These are phyloP conservation scores for Macrotis lagotis DNA, from an alignment of 2,113 vertebrate species.

Conservation along the genomic window DNA sequence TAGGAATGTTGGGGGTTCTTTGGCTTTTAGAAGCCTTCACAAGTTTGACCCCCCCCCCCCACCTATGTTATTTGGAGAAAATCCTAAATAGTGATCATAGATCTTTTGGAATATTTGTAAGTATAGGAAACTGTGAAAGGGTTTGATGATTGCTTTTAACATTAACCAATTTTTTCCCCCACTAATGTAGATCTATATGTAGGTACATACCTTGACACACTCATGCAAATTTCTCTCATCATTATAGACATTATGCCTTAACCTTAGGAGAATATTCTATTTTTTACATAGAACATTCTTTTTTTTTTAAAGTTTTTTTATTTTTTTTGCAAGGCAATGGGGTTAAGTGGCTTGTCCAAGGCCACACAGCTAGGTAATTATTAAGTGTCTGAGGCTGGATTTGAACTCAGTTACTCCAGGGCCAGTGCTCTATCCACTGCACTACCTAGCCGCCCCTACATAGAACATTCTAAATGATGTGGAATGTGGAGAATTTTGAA, in stretches of 20 bases:
- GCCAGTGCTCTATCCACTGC: too few species aligned
- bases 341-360: too few species aligned
- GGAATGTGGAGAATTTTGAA: neutral
- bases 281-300: neutral
- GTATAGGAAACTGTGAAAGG: neutral
- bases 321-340: too few species aligned
- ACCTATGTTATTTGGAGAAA: neutral
- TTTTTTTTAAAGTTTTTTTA: too few species aligned
- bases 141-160: neutral
- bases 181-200: neutral
- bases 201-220: neutral
- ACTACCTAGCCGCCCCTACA: too few species aligned
- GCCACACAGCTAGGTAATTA: too few species aligned
- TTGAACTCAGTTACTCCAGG: too few species aligned
- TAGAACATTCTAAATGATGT: too few species aligned
- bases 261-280: neutral
- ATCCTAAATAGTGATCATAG: neutral
- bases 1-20: neutral
- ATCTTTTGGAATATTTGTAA: neutral
- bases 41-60: neutral
- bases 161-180: neutral
- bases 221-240: neutral
- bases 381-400: too few species aligned
- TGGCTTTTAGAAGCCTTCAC: neutral
- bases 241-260: constrained; percentile 7